Conservation (phyloP, 2,888 invertebrate species). For the Philonicus albiceps region DNA sequence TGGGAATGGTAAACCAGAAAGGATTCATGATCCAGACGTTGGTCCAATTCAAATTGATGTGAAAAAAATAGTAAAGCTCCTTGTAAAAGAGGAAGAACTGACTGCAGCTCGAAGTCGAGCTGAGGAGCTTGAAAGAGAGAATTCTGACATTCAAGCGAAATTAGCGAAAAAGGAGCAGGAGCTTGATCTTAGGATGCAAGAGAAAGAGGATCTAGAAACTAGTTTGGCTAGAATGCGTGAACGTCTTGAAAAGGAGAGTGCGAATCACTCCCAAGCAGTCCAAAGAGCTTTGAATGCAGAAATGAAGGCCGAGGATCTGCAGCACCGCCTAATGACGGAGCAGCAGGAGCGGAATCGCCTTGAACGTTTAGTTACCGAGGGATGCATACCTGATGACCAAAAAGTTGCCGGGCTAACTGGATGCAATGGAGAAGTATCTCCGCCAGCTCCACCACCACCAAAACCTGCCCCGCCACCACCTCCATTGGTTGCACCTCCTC, state of each 20-base stretch:
- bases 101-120: slow-evolving; percentile 87
- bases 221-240: slow-evolving; percentile 83
- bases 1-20: slow-evolving; percentile 53
- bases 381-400: slow-evolving; percentile 92
- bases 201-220: slow-evolving; percentile 91
- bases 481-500: slow-evolving; percentile 63
- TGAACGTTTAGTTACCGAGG: slow-evolving; percentile 87
- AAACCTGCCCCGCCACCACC: slow-evolving; percentile 58
- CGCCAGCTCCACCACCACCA: slow-evolving; percentile 58
- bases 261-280: slow-evolving; percentile 84
- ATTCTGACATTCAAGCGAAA: slow-evolving; percentile 84
- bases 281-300: slow-evolving; percentile 72
- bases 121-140: slow-evolving; percentile 87
- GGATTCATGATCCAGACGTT: slow-evolving; percentile 79
- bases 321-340: slow-evolving; percentile 76
- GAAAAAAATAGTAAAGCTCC: slow-evolving; percentile 84
- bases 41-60: slow-evolving; percentile 89
- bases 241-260: slow-evolving; percentile 87
- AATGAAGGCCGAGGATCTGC: slow-evolving; percentile 69
- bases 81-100: slow-evolving; percentile 93
- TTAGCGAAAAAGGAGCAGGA: slow-evolving; percentile 93
- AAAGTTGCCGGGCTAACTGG: slow-evolving; percentile 72
- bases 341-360: slow-evolving; percentile 81
- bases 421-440: slow-evolving; percentile 63
- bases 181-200: slow-evolving; percentile 86